phyloP scores from a whole-genome alignment of 1,140 invertebrate genomes.

The Magallana ariakensis region DNA sequence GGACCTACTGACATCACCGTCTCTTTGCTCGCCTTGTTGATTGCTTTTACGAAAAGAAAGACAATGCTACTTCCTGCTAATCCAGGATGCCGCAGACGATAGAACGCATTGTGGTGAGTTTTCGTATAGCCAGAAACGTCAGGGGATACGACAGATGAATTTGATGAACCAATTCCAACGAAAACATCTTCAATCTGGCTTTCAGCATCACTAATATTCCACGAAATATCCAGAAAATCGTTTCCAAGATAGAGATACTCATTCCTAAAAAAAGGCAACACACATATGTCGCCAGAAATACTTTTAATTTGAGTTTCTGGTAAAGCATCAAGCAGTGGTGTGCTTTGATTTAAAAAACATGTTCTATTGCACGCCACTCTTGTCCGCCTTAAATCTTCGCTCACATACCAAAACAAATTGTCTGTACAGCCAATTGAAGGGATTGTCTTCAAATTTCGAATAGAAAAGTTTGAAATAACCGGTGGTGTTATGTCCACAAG shows the following conservation, averaged over 20 bases:
- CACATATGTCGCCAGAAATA: neutral
- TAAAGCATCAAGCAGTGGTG: neutral
- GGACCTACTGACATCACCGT: conserved; percentile 52
- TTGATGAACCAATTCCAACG: conserved; percentile 42
- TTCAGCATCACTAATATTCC: conserved; percentile 38
- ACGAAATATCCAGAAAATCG: conserved; percentile 41
- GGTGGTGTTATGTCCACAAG: conserved; percentile 61
- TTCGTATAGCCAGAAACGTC: conserved; percentile 51
- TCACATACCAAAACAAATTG: conserved; percentile 54
- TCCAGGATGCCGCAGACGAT: conserved; percentile 53
- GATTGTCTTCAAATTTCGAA: conserved; percentile 46
- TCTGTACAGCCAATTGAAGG: conserved; percentile 52
- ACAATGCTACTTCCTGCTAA: conserved; percentile 41
- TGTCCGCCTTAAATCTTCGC: conserved; percentile 49
- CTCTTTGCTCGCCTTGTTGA: conserved; percentile 58
- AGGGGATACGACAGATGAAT: neutral
- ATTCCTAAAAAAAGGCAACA: neutral
- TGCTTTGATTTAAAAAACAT: neutral
- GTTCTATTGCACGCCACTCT: neutral
- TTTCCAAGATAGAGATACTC: conserved; percentile 8
- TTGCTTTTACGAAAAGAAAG: conserved; percentile 59
- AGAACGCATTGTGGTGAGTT: conserved; percentile 46
- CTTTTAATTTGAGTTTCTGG: neutral
- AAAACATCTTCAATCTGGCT: conserved; percentile 51
- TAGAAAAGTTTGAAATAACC: conserved; percentile 47